Base-by-base conservation (phyloP, 2,113 vertebrate genomes). In the Larimichthys polyactis region DNA sequence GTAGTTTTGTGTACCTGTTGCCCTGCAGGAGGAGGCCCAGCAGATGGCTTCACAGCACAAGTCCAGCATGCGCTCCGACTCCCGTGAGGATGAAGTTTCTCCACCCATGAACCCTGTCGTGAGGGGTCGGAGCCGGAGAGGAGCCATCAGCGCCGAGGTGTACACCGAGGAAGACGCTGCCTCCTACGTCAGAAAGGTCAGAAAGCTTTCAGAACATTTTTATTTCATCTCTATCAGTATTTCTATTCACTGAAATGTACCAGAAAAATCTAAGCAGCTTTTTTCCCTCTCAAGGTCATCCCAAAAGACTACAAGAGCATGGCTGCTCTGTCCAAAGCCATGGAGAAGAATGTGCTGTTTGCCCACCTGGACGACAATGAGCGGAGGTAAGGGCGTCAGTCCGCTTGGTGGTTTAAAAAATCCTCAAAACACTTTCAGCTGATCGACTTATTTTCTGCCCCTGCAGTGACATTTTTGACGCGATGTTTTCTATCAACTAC, bases 301-400 rank as follows among this genome's bases (percentile, higher is more conserved):
- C 97, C 97, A 52, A 98, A 98, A 94, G 97, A 98, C 92, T 98
- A 98, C 77, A 98, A 98, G 85, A 97, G 96, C 49, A 98, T 98
- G 97, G 97, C 97, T 65, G 96, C 97, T 63, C 93, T 98, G 82
- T 96, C 96, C 65, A 98, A 98, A 94, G 97, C 97, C 57, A 98
- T 98, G 79, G 97, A 97, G 89, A 98, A 96, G 94, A 98, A 98
- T 2, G 97, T 98, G 51, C 94, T 98, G 27, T 98, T 98, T 89
- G 96, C 97, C 27, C 97, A 98, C 79, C 91, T 98, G 72, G 97
- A 98, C 79, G 97, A 98, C 91, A 98, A 97, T 1, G 97, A 98
- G 83, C 96, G 97, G 88, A 98, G 97, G 97, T 98, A 84, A 67
- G 2, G 1, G 4, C 17, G n/a, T n/a, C 16, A 5, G 0, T 44